A percentile compares a stretch with the other conserved stretches of the same genome.
phyloP scores from a whole-genome alignment of 2,888 invertebrate species.

The Zaprionus bogoriensis region DNA sequence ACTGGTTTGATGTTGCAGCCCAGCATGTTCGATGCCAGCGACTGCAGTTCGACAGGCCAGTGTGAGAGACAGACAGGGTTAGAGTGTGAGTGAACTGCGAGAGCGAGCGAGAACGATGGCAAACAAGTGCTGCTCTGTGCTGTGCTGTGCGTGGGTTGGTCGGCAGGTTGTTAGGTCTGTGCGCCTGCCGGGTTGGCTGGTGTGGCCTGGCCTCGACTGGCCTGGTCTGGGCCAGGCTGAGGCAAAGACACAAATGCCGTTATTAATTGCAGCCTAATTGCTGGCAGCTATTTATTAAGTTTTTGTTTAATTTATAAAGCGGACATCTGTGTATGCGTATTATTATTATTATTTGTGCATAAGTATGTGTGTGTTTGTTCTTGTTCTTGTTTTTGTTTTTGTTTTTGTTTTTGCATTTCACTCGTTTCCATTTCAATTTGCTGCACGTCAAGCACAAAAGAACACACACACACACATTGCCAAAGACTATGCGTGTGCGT shows the following conservation, averaged over 20 bases:
- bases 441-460: constrained; percentile 56
- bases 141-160: constrained; percentile 26
- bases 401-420: constrained; percentile 48
- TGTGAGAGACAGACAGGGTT: background rate
- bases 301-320: constrained; percentile 76
- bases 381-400: constrained; percentile 25
- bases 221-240: background rate
- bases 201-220: too few species aligned
- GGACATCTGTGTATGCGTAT: constrained; percentile 32
- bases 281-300: constrained; percentile 72
- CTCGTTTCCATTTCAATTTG: constrained; percentile 59
- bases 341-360: constrained; percentile 25
- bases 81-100: background rate
- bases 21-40: constrained; percentile 66
- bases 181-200: constrained; percentile 10
- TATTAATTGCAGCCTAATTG: constrained; percentile 74
- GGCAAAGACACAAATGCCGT: constrained; percentile 53
- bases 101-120: background rate
- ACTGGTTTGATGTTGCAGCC: constrained; percentile 64
- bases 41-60: constrained; percentile 44
- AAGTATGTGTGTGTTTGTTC: constrained; percentile 10
- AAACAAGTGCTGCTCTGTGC: too few species aligned
- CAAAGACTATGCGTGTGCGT: constrained; percentile 8
- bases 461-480: constrained; percentile 27
- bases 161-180: too few species aligned